A percentile compares a stretch with the other conserved stretches of the same genome.
Conservation (phyloP, 2,797 vertebrate species). For the Gobionotothen gibberifrons region DNA sequence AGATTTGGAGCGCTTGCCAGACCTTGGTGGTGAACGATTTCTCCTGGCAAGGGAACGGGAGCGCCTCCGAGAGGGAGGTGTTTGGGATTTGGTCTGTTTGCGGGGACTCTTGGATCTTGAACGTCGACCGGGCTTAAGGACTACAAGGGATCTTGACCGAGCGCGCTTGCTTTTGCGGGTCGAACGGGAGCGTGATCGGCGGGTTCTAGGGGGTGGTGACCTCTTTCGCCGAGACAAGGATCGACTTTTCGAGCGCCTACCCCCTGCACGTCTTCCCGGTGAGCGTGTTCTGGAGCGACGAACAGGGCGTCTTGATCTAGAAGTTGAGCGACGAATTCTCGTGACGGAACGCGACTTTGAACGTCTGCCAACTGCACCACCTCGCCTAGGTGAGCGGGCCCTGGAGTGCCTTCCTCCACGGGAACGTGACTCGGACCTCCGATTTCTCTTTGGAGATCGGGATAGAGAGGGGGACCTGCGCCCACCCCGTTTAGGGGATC, state of each 20-base stretch:
- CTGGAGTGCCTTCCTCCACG: constrained; percentile 76
- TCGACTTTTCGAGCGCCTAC: constrained; percentile 81
- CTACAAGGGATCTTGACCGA: constrained; percentile 80
- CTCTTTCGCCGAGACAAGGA: constrained; percentile 77
- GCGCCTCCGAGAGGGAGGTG: constrained; percentile 35
- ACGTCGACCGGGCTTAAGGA: constrained; percentile 75
- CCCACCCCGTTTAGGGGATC: constrained; percentile 71
- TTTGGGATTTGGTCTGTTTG: constrained; percentile 79
- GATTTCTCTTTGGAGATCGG: constrained; percentile 71
- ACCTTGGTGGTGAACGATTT: constrained; percentile 71
- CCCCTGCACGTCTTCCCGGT: constrained; percentile 66
- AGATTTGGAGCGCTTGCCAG: constrained; percentile 74
- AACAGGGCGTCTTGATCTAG: constrained; percentile 76
- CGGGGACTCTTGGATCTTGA: constrained; percentile 75
- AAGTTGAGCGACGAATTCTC: constrained; percentile 70
- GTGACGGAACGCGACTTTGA: constrained; percentile 72
- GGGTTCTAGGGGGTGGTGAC: constrained; percentile 77
- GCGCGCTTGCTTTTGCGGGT: constrained; percentile 73
- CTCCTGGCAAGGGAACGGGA: constrained; percentile 75
- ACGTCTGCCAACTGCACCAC: constrained; percentile 61
- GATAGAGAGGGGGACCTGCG: constrained; percentile 72
- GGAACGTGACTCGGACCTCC: constrained; percentile 73
- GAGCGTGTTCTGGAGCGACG: constrained; percentile 79
- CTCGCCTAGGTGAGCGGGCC: constrained; percentile 76
- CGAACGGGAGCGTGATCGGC: constrained; percentile 80